phyloP scores from a whole-genome alignment of 23 tunicate species.

The Clavelina lepadiformis region DNA sequence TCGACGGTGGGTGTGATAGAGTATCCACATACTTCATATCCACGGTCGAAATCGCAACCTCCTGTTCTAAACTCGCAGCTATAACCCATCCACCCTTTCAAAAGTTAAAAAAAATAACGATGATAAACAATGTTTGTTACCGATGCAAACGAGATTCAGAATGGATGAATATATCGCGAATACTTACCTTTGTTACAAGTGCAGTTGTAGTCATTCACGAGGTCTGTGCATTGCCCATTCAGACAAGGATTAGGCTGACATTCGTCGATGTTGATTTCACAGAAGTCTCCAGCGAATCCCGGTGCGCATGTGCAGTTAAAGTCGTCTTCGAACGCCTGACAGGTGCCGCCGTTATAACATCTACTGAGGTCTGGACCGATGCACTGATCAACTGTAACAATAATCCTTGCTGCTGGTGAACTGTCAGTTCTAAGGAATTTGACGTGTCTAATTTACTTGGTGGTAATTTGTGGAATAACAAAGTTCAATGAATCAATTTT shows the following conservation, averaged over 20 bases:
- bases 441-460: too few relatives aligned
- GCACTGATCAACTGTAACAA: constrained; percentile 42
- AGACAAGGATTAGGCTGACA: constrained; percentile 43
- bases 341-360: constrained; percentile 52
- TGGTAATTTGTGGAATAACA: too few relatives aligned
- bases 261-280: constrained; percentile 64
- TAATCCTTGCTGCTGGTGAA: background rate
- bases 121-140: too few relatives aligned
- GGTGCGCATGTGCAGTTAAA: constrained; percentile 58
- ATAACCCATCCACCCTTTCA: constrained; percentile 42
- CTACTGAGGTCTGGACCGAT: constrained; percentile 28
- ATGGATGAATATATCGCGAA: background rate
- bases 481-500: too few relatives aligned
- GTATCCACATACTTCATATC: constrained; percentile 33
- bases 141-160: too few relatives aligned
- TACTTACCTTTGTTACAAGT: constrained; percentile 45
- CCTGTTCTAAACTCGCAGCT: constrained; percentile 42
- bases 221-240: constrained; percentile 49
- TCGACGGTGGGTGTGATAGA: background rate
- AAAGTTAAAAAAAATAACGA: too few relatives aligned
- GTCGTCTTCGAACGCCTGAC: constrained; percentile 20
- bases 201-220: constrained; percentile 41
- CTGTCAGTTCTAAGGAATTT: too few relatives aligned
- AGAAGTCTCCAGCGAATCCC: constrained; percentile 49
- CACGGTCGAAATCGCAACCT: constrained; percentile 67